Evolutionary conservation across 2,888 invertebrate species (phyloP).

Genomic region (Agrotis puta): DNA sequence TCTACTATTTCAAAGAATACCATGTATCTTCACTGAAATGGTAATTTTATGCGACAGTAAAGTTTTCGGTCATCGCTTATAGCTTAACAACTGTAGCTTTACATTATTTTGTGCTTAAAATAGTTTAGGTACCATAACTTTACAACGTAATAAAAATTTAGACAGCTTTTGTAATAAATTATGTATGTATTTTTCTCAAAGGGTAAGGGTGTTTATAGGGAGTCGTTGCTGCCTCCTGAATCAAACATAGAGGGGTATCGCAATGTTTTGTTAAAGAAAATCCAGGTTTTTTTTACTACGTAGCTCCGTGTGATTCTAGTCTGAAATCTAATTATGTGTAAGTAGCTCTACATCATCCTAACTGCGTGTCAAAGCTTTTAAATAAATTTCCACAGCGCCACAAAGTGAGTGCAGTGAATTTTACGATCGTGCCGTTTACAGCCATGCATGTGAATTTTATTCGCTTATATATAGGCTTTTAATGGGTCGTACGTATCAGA

Average conservation of each 20-base stretch:
- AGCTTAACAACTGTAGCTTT: slow-evolving; percentile 68
- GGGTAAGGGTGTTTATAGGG: slow-evolving; percentile 34
- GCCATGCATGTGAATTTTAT: slow-evolving; percentile 84
- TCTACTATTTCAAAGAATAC: slow-evolving; percentile 65
- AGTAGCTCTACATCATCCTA: slow-evolving; percentile 57
- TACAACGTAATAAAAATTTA: slow-evolving; percentile 58
- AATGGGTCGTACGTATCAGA: slow-evolving; percentile 83
- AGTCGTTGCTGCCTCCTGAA: slow-evolving; percentile 16
- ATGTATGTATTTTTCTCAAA: slow-evolving; percentile 53
- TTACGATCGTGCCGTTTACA: slow-evolving; percentile 83
- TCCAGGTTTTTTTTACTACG: slow-evolving; percentile 4
- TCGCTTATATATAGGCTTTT: slow-evolving; percentile 85
- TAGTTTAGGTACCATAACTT: slow-evolving; percentile 55
- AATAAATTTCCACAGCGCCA: slow-evolving; percentile 79
- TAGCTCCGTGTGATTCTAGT: slow-evolving; percentile 20
- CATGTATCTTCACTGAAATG: slow-evolving; percentile 68
- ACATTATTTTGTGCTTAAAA: slow-evolving; percentile 69
- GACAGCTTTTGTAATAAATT: slow-evolving; percentile 56
- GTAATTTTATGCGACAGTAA: slow-evolving; percentile 74
- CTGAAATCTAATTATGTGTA: slow-evolving; percentile 50
- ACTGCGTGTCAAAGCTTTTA: slow-evolving; percentile 69
- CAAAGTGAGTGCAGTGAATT: slow-evolving; percentile 86
- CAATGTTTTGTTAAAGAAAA: slow-evolving; percentile 22
- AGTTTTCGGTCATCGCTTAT: slow-evolving; percentile 70
- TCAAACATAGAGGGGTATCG: slow-evolving; percentile 35